Conservation (phyloP, 2,113 vertebrate genomes). For the Sigmodon hispidus region DNA sequence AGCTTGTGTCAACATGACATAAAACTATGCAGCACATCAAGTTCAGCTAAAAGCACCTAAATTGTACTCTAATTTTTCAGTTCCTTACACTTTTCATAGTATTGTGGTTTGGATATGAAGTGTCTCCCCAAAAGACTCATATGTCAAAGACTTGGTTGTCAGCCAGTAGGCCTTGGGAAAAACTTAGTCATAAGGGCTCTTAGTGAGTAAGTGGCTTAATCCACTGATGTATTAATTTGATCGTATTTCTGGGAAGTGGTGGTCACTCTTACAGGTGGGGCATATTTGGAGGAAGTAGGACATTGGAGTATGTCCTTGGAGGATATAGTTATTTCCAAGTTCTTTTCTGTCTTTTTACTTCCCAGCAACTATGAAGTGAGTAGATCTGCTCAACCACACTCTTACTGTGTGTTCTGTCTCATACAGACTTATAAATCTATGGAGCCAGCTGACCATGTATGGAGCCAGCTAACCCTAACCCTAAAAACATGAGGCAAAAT, state of each 20-base stretch:
- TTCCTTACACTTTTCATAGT: slow-evolving; percentile 6
- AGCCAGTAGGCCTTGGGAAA: not conserved
- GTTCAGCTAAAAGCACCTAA: slow-evolving; percentile 18
- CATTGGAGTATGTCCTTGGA: not conserved
- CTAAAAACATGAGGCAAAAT: not conserved
- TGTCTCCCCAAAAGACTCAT: not conserved
- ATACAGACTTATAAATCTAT: not conserved
- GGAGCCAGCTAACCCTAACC: too few relatives aligned
- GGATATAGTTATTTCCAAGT: not conserved
- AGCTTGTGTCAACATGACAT: not conserved
- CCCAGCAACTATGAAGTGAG: not conserved
- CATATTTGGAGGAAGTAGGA: not conserved
- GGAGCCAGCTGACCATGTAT: not conserved
- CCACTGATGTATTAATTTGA: not conserved
- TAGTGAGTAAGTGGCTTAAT: not conserved
- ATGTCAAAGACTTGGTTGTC: not conserved
- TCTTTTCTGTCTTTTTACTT: not conserved
- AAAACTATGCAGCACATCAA: not conserved
- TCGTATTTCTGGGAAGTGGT: not conserved
- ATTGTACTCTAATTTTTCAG: slow-evolving; percentile 2
- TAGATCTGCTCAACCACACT: not conserved
- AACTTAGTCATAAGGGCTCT: not conserved
- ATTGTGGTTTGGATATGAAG: not conserved
- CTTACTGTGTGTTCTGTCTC: not conserved
- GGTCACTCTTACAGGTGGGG: not conserved